Conservation (phyloP, 2,888 invertebrate genomes). For the Corbicula japonica region DNA sequence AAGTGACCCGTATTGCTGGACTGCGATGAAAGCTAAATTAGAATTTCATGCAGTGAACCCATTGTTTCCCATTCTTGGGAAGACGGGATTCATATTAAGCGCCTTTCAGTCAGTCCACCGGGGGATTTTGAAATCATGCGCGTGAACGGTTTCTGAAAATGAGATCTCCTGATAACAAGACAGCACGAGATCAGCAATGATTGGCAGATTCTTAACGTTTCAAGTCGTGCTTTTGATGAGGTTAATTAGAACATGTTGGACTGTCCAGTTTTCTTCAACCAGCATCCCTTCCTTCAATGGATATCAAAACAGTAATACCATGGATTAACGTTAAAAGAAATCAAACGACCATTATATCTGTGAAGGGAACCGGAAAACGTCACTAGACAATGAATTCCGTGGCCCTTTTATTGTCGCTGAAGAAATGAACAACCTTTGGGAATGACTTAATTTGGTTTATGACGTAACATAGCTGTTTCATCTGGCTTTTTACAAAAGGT, state of each 20-base stretch:
- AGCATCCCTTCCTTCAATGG: slow-evolving; percentile 3
- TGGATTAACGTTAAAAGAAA: slow-evolving; percentile 24
- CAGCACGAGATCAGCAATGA: slow-evolving; percentile 62
- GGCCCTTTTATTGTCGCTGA: slow-evolving; percentile 1
- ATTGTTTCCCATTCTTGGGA: slow-evolving; percentile 52
- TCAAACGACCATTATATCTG: slow-evolving; percentile 15
- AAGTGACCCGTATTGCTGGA: slow-evolving; percentile 55
- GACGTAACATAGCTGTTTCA: slow-evolving; percentile 16
- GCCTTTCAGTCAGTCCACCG: slow-evolving; percentile 49
- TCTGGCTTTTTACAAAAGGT: too few relatives aligned
- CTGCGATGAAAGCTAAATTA: slow-evolving; percentile 65
- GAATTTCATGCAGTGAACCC: slow-evolving; percentile 55
- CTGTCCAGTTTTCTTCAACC: slow-evolving; percentile 2
- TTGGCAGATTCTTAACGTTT: slow-evolving; percentile 58
- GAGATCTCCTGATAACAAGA: slow-evolving; percentile 64
- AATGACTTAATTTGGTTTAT: slow-evolving; percentile 28
- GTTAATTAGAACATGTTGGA: slow-evolving; percentile 59
- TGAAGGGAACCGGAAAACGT: slow-evolving; percentile 33
- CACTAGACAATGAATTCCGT: slow-evolving; percentile 9
- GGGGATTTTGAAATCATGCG: slow-evolving; percentile 54
- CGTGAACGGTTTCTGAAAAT: slow-evolving; percentile 53
- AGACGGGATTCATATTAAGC: slow-evolving; percentile 49
- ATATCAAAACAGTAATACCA: slow-evolving; percentile 35
- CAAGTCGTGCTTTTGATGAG: slow-evolving; percentile 55
- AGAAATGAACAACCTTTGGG: slow-evolving; percentile 19